Evolutionary conservation across 1,140 invertebrate genomes (phyloP), one percentile per base, ranked within the genome.

Genomic region (Stegodyphus mimosarum): DNA sequence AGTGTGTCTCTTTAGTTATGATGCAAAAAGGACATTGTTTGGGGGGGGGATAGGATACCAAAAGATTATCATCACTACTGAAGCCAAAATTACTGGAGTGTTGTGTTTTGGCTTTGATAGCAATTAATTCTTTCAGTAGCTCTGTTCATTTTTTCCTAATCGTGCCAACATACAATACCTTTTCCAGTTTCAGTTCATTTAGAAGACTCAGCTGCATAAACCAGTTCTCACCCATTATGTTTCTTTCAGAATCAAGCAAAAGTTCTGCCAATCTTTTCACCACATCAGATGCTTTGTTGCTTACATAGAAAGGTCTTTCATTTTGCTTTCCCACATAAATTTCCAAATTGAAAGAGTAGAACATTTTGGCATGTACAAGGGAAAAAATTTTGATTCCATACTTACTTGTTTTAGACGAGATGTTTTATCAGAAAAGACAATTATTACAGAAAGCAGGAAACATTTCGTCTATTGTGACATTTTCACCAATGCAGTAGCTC

Each of bases 361-460:
- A 75, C 18, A 81, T 86, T 51, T 67, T 81, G 9, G 87, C 75
- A 85, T 88, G 86, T 71, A 67, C 63, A 15, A 86, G 6, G 63
- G 85, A 15, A 64, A 86, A 88, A 18, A 88, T 81, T 71, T 88
- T 88, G 4, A 88, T 86, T 5, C 88, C 87, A 88, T 88, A 88
- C 81, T 88, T 88, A n/a, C 11, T 80, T 2, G 87, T 87, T 77
- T 88, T 88, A n/a, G 0, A 71, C 2, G 87, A 81, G 15, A 88
- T 87, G 51, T 88, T 88, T 75, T 86, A 83, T 6, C 71, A 1
- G 64, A 88, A 88, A 9, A 13, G 50, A 78, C 76, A 87, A 52
- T 78, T 76, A 13, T 86, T 88, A 53, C 86, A 55, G 53, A 88
- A 88, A 11, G 70, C 88, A 70, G 49, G 1, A 0, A 76, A 50